These are phyloP conservation scores for Manduca sexta DNA, from an alignment of 1,140 invertebrate species.

Conservation along the genomic window DNA sequence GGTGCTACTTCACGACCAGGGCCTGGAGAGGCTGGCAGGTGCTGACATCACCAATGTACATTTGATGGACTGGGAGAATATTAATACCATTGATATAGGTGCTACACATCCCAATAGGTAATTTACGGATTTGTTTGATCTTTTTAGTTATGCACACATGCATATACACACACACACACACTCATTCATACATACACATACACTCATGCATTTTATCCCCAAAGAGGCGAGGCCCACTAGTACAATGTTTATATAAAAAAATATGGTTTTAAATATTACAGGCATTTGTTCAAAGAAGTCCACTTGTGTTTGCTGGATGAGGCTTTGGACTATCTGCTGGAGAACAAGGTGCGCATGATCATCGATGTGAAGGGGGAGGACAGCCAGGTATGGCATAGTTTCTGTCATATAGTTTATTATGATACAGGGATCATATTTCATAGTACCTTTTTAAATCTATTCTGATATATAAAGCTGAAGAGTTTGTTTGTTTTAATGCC, in stretches of 20 bases:
- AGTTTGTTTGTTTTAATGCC: too few relatives aligned
- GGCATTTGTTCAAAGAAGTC: slow-evolving; percentile 50
- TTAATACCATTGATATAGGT: slow-evolving; percentile 77
- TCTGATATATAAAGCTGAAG: too few relatives aligned
- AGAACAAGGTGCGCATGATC: slow-evolving; percentile 43
- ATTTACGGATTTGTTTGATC: too few relatives aligned
- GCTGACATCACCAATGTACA: slow-evolving; percentile 74
- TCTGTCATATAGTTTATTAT: too few relatives aligned
- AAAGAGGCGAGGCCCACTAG: too few relatives aligned
- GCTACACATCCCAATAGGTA: slow-evolving; percentile 79
- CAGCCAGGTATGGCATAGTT: slow-evolving; percentile 43
- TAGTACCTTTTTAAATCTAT: too few relatives aligned
- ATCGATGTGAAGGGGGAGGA: slow-evolving; percentile 60
- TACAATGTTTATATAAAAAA: too few relatives aligned
- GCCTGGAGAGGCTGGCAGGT: slow-evolving; percentile 78
- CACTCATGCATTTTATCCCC: too few relatives aligned
- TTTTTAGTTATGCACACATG: too few relatives aligned
- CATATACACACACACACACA: too few relatives aligned
- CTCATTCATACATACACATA: too few relatives aligned
- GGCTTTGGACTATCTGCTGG: slow-evolving; percentile 47
- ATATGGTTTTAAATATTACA: slow-evolving; percentile 27
- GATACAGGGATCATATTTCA: too few relatives aligned
- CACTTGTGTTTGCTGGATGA: slow-evolving; percentile 48
- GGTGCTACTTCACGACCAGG: slow-evolving; percentile 83
- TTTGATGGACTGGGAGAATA: slow-evolving; percentile 77